Conservation (phyloP, 2,797 vertebrate genomes). For the Tenualosa thibaudeaui region DNA sequence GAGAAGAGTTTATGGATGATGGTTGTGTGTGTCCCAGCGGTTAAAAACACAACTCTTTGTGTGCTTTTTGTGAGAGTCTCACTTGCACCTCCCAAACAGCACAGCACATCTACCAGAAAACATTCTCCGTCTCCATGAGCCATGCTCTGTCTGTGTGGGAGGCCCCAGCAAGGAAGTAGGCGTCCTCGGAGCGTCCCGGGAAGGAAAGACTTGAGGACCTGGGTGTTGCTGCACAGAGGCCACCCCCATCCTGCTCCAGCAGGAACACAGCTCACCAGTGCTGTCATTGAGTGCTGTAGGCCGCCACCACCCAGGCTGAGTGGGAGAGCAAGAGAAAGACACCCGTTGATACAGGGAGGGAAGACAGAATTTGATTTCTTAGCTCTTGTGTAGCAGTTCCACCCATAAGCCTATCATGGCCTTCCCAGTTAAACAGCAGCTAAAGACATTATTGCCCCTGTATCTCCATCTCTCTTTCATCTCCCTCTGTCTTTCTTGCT, state of each 20-base stretch:
- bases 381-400: constrained; percentile 23
- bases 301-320: not conserved
- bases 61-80: not conserved
- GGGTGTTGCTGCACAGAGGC: not conserved
- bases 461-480: not conserved
- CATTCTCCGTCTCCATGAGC: too few relatives aligned
- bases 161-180: not conserved
- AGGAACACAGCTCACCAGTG: not conserved
- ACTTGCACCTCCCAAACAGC: not conserved
- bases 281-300: not conserved
- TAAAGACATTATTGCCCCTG: not conserved
- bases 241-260: not conserved
- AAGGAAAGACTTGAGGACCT: not conserved
- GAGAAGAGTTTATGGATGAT: not conserved
- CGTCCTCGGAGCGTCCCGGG: not conserved
- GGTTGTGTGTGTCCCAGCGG: not conserved
- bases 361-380: not conserved
- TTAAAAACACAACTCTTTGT: not conserved
- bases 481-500: not conserved
- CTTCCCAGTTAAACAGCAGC: not conserved
- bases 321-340: not conserved
- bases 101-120: not conserved
- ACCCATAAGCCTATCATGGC: constrained; percentile 35
- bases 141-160: not conserved
- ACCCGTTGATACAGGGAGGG: not conserved